These are phyloP conservation scores for Polypedilum pembai DNA, from an alignment of 1,140 invertebrate species.

Conservation along the genomic window DNA sequence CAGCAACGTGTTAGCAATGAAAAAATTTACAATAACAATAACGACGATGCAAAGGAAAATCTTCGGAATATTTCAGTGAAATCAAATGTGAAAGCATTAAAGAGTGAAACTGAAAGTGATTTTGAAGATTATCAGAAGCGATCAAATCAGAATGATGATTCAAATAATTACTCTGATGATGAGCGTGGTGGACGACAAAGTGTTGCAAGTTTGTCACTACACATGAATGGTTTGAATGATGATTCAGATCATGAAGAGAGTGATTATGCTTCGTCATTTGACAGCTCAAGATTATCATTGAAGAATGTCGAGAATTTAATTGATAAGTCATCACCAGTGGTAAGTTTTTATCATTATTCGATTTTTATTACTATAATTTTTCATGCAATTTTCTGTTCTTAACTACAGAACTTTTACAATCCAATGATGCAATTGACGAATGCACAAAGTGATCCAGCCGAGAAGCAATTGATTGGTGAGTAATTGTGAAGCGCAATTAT, in stretches of 20 bases:
- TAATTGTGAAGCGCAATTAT: background rate
- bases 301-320: conserved; percentile 27
- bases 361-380: no score
- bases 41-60: conserved; percentile 22
- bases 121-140: background rate
- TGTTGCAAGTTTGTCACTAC: background rate
- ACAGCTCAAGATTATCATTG: conserved; percentile 13
- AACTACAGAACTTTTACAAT: conserved; percentile 36
- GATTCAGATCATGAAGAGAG: conserved; percentile 18
- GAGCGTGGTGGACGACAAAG: conserved; percentile 17
- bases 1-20: background rate
- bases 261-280: conserved; percentile 24
- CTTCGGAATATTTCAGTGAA: background rate
- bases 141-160: conserved; percentile 19
- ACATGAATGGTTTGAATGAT: background rate
- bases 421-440: conserved; percentile 4
- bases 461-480: conserved; percentile 24
- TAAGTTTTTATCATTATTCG: background rate
- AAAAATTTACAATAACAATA: background rate
- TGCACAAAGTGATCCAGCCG: background rate
- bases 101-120: conserved; percentile 26
- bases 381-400: background rate
- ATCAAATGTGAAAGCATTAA: background rate
- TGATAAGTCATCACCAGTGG: conserved; percentile 24
- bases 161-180: conserved; percentile 21